phyloP scores from a whole-genome alignment of 2,888 invertebrate genomes.

The Lepidocyrtinus sp. region DNA sequence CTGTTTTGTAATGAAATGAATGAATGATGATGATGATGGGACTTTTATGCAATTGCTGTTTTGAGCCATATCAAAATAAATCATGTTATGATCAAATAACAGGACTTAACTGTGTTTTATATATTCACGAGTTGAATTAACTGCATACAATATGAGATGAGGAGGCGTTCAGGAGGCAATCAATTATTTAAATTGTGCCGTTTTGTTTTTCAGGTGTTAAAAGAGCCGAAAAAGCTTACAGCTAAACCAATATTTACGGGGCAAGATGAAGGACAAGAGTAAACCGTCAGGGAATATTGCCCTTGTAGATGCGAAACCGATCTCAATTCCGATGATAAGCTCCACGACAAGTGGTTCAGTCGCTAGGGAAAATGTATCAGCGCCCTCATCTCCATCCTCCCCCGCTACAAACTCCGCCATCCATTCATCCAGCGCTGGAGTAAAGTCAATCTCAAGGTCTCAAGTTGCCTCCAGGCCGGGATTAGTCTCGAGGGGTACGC shows the following conservation, averaged over 20 bases:
- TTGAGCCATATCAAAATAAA: background rate
- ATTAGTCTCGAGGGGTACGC: constrained; percentile 39
- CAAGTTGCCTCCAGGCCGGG: constrained; percentile 3
- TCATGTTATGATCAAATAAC: background rate
- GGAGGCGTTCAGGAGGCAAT: background rate
- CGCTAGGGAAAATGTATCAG: too few relatives aligned
- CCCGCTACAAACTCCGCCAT: too few relatives aligned
- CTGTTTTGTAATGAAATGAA: background rate
- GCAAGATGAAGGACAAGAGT: constrained; percentile 49
- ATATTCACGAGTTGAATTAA: too few relatives aligned
- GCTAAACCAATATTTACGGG: background rate
- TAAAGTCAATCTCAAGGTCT: constrained; percentile 31
- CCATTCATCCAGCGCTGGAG: background rate
- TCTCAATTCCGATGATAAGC: constrained; percentile 49
- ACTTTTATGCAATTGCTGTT: constrained; percentile 7
- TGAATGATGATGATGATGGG: too few relatives aligned
- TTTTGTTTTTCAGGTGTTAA: background rate
- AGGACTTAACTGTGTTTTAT: constrained; percentile 15
- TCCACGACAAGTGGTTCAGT: constrained; percentile 28
- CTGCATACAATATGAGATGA: background rate
- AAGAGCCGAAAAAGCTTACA: background rate
- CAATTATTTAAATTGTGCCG: constrained; percentile 14
- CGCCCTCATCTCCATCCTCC: background rate
- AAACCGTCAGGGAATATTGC: constrained; percentile 39
- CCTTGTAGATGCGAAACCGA: constrained; percentile 43